These are phyloP conservation scores for Crax fasciolata DNA, from an alignment of 2,797 vertebrate genomes.

Conservation along the genomic window DNA sequence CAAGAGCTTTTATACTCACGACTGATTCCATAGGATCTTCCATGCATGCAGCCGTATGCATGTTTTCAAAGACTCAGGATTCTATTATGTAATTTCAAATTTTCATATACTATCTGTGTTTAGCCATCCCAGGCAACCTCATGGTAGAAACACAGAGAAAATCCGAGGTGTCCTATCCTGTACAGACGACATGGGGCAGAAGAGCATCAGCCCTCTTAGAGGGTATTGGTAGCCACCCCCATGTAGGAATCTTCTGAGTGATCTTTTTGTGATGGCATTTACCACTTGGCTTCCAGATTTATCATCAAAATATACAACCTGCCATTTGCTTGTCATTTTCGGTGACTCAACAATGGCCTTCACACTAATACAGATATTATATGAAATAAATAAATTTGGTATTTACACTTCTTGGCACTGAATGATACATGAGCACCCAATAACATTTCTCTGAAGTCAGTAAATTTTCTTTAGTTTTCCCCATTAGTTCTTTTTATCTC, in stretches of 20 bases:
- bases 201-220: background rate
- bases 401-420: background rate
- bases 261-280: background rate
- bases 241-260: background rate
- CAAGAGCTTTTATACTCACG: background rate
- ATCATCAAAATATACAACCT: background rate
- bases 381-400: background rate
- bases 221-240: rapidly evolving
- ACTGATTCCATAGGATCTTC: background rate
- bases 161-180: background rate
- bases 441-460: background rate
- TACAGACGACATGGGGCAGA: background rate
- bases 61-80: background rate
- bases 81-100: background rate
- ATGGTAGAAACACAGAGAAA: background rate
- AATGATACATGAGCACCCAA: background rate
- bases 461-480: background rate
- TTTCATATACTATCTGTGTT: background rate
- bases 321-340: background rate
- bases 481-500: background rate
- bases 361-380: rapidly evolving
- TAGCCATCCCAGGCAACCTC: background rate
- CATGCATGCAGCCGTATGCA: background rate
- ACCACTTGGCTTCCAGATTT: background rate
- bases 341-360: background rate